These are phyloP conservation scores for Anas platyrhynchos DNA, from an alignment of 2,113 vertebrate species.

Conservation along the genomic window DNA sequence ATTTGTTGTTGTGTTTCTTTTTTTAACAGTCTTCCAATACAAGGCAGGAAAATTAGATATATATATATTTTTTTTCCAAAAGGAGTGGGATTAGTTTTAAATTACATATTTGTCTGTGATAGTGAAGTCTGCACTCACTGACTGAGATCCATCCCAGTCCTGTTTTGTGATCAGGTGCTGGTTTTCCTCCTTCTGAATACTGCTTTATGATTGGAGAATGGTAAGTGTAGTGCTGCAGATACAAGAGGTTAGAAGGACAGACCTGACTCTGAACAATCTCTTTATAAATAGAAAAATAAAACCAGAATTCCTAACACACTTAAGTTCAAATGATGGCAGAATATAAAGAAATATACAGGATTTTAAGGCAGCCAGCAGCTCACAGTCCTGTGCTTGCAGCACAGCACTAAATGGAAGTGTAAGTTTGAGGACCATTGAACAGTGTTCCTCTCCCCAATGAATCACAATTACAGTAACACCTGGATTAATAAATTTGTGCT, in stretches of 20 bases:
- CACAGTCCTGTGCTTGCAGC: not conserved
- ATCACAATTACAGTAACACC: conserved; percentile 72
- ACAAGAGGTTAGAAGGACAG: not conserved
- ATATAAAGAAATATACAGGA: not conserved
- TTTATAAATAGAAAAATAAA: not conserved
- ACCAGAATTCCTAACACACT: not conserved
- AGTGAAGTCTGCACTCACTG: not conserved
- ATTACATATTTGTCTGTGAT: not conserved
- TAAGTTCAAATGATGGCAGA: not conserved
- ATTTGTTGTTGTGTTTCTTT: not conserved
- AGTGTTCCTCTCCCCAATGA: conserved; percentile 60
- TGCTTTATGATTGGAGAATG: not conserved
- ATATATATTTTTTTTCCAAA: not conserved
- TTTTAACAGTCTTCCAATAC: not conserved
- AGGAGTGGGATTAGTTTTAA: not conserved
- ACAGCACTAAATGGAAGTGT: conserved; percentile 7
- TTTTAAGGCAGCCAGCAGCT: not conserved
- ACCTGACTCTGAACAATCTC: not conserved
- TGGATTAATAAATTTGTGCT: conserved; percentile 71
- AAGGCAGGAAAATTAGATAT: not conserved
- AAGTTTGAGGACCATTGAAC: conserved; percentile 68
- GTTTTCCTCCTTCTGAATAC: not conserved
- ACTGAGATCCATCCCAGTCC: not conserved
- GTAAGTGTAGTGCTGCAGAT: not conserved
- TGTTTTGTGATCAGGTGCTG: not conserved